phyloP scores from a whole-genome alignment of 2,797 vertebrate genomes.

The Alca torda region DNA sequence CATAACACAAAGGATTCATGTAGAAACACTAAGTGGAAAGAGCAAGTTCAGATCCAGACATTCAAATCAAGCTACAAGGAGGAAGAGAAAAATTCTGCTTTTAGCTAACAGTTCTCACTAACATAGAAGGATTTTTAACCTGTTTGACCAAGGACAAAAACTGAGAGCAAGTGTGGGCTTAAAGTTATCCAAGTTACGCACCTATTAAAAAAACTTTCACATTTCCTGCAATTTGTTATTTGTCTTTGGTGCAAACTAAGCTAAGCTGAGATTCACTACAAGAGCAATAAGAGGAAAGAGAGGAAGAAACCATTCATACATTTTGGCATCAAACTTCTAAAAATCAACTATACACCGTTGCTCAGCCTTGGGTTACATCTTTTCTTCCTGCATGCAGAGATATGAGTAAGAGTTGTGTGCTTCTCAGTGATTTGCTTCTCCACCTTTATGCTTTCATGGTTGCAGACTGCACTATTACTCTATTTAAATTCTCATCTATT shows the following conservation, averaged over 20 bases:
- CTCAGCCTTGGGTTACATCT: background rate
- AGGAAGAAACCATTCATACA: background rate
- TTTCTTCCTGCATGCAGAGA: background rate
- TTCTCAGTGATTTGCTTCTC: background rate
- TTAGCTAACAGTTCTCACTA: background rate
- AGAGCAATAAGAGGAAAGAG: background rate
- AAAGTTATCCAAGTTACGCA: background rate
- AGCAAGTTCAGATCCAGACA: background rate
- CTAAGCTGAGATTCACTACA: conserved; percentile 14
- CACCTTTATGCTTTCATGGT: background rate
- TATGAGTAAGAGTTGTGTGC: background rate
- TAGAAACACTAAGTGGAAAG: background rate
- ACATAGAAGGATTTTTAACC: background rate
- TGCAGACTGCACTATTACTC: background rate
- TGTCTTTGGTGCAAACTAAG: conserved; percentile 29
- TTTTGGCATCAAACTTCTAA: background rate
- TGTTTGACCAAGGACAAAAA: background rate
- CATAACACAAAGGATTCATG: background rate
- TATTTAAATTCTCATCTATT: conserved; percentile 31
- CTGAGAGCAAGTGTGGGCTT: background rate
- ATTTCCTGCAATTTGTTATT: background rate
- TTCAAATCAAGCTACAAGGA: background rate
- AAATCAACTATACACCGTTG: background rate
- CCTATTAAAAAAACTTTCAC: background rate
- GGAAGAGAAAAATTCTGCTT: background rate